Base-by-base conservation (phyloP, 1,140 invertebrate genomes). In the Solen grandis region DNA sequence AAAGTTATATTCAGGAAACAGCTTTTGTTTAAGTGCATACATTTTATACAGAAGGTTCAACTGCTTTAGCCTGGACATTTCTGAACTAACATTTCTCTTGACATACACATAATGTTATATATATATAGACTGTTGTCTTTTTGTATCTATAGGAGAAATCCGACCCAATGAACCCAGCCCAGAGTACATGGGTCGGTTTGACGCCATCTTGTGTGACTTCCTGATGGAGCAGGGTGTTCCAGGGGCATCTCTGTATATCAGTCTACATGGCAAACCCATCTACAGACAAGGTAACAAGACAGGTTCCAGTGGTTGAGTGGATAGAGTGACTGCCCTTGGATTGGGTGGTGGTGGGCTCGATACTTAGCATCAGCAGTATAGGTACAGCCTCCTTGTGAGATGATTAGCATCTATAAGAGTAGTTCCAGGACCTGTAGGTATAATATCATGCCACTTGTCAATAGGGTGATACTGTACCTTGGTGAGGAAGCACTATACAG, bases 251-350 rank as follows among this genome's bases (percentile, higher is more conserved):
- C 59, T 88, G 25, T 84, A 82, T 27, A 57, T 88, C 13, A 77
- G 74, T 59, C 57, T 73, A 13, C 27, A 85, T 66, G 87, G 87
- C 41, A 66, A 74, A 69, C 62, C 84, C n/a, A 35, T 87, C 19
- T 82, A 87, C 31, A 75, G 70, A 52, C 86, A 88, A 81, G 87
- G 87, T 87, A 38, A 50, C 65, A n/a, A n/a, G n/a, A n/a, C n/a
- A n/a, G n/a, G n/a, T n/a, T n/a, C n/a, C n/a, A n/a, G n/a, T n/a
- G n/a, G n/a, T n/a, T n/a, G n/a, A n/a, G n/a, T n/a, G n/a, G n/a
- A n/a, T n/a, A n/a, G n/a, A n/a, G n/a, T n/a, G n/a, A n/a, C n/a
- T n/a, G n/a, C n/a, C n/a, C n/a, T n/a, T n/a, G n/a, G n/a, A n/a
- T n/a, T n/a, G n/a, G n/a, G n/a, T n/a, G n/a, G n/a, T n/a, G n/a